These are phyloP conservation scores for Perdix hodgsoniae DNA, from an alignment of 2,797 vertebrate species.

Conservation along the genomic window DNA sequence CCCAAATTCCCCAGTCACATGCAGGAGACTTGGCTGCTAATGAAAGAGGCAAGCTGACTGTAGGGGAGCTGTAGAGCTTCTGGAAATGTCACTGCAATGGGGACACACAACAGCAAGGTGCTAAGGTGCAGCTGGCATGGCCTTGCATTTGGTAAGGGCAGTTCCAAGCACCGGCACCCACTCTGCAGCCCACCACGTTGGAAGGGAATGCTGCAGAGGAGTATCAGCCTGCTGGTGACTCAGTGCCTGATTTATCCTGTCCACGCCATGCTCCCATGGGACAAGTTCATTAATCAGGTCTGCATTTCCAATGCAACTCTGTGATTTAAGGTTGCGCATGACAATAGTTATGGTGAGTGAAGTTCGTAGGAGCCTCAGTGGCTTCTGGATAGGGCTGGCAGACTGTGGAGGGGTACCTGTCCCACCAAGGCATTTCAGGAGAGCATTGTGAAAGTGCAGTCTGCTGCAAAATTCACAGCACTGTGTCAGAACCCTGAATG, in stretches of 20 bases:
- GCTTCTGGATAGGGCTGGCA: not conserved
- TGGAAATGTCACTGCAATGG: rapidly evolving
- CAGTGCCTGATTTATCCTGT: slow-evolving; percentile 3
- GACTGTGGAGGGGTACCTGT: not conserved
- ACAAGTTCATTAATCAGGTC: slow-evolving; percentile 46
- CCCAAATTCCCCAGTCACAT: not conserved
- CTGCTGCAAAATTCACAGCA: not conserved
- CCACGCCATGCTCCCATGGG: rapidly evolving
- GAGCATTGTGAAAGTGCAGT: rapidly evolving
- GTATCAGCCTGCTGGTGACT: slow-evolving; percentile 11
- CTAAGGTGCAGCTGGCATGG: not conserved
- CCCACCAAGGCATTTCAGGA: too few species aligned
- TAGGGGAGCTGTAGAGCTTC: not conserved
- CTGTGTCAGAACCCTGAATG: not conserved
- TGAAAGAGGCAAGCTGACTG: not conserved
- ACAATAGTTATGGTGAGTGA: not conserved
- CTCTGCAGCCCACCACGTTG: not conserved
- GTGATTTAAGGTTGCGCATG: not conserved
- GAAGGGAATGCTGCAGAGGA: not conserved
- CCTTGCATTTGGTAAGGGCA: slow-evolving; percentile 5
- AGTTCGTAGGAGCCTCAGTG: not conserved
- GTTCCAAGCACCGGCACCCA: not conserved
- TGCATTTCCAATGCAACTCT: not conserved
- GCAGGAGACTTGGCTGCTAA: not conserved
- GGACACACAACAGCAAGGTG: not conserved